phyloP scores from a whole-genome alignment of 2,888 invertebrate species.

The Pogonocherus hispidulus region DNA sequence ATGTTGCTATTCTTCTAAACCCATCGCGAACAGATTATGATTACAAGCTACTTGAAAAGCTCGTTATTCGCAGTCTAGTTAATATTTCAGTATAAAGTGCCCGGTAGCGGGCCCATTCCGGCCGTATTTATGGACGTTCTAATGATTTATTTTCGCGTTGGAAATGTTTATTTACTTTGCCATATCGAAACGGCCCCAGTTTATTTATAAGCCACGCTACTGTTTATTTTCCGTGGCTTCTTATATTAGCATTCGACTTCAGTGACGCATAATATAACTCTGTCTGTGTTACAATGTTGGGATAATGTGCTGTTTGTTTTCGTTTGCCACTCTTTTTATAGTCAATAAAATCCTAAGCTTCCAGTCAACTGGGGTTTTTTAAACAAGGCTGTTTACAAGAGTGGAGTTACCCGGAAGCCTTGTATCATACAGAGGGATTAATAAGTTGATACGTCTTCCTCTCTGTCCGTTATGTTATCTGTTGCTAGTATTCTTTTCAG shows the following conservation, averaged over 20 bases:
- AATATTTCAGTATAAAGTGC: background rate
- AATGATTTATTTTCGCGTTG: constrained; percentile 61
- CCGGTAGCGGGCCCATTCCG: background rate
- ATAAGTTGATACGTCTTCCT: no score
- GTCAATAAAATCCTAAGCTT: constrained; percentile 23
- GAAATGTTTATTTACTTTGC: constrained; percentile 58
- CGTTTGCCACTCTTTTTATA: constrained; percentile 13
- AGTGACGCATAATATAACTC: constrained; percentile 23
- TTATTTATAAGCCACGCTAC: constrained; percentile 44
- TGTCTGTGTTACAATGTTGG: constrained; percentile 31
- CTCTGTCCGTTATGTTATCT: no score
- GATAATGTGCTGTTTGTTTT: constrained; percentile 15
- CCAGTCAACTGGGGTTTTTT: background rate
- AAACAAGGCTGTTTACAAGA: background rate
- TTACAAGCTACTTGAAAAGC: no score
- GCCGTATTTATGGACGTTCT: constrained; percentile 51
- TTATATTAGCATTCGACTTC: constrained; percentile 36
- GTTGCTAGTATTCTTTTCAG: no score
- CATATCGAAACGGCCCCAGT: constrained; percentile 38
- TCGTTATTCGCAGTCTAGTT: background rate
- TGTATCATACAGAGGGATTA: no score
- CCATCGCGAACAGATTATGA: no score
- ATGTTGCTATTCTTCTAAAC: no score
- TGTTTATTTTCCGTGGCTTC: constrained; percentile 45
- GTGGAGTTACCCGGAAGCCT: background rate